phyloP scores from a whole-genome alignment of 2,888 invertebrate genomes.

The Drosophila nr. perissopoda region DNA sequence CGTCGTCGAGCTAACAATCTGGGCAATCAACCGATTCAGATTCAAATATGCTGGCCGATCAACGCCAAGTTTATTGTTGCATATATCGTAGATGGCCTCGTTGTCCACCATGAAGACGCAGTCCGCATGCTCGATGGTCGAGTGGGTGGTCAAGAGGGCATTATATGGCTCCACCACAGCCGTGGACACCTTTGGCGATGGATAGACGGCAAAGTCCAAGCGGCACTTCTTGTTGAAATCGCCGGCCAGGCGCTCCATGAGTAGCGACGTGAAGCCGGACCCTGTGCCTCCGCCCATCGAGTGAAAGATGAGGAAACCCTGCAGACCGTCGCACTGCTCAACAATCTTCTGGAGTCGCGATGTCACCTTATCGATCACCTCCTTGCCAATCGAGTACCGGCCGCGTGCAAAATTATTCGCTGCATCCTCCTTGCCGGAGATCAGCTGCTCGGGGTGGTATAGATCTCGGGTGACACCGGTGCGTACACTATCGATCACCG shows the following conservation, averaged over 20 bases:
- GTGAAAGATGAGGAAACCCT: constrained; percentile 96
- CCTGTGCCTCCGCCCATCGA: constrained; percentile 95
- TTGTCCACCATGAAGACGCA: constrained; percentile 98
- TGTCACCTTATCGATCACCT: constrained; percentile 90
- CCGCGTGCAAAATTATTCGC: constrained; percentile 96
- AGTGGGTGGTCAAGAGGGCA: constrained; percentile 95
- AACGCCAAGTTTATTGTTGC: constrained; percentile 92
- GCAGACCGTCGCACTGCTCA: constrained; percentile 92
- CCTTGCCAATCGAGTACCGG: constrained; percentile 93
- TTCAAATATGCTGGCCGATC: constrained; percentile 89
- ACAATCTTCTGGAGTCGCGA: constrained; percentile 92
- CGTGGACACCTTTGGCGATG: constrained; percentile 95
- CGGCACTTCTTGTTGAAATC: constrained; percentile 96
- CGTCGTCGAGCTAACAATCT: constrained; percentile 94
- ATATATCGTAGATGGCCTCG: constrained; percentile 97
- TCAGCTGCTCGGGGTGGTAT: constrained; percentile 91
- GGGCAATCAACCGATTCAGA: constrained; percentile 89
- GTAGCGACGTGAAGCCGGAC: constrained; percentile 94
- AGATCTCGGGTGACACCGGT: constrained; percentile 73
- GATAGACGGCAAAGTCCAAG: constrained; percentile 95
- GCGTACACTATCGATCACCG: constrained; percentile 83
- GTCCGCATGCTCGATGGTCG: constrained; percentile 93
- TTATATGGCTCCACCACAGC: constrained; percentile 98
- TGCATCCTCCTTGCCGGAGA: constrained; percentile 94
- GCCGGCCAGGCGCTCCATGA: constrained; percentile 93